Percentiles rank a stretch among this genome's conserved stretches.
Conservation (phyloP, 2,888 invertebrate species). For the Glaucopsyche alexis region DNA sequence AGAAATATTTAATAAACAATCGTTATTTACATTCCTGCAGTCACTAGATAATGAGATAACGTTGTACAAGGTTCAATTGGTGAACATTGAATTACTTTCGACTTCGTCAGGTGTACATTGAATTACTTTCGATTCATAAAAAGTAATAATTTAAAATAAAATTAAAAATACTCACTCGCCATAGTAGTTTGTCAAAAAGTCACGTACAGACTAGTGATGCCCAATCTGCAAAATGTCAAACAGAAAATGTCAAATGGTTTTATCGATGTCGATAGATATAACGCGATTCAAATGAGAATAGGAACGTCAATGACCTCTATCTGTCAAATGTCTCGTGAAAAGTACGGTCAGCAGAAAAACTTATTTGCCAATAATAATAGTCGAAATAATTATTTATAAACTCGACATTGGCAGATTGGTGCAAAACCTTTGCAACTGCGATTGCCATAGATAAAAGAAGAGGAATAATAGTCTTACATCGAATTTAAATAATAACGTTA, state of each 20-base stretch:
- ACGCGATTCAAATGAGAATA: too few relatives aligned
- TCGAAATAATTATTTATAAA: too few relatives aligned
- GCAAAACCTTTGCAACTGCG: too few relatives aligned
- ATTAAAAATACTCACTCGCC: constrained; percentile 56
- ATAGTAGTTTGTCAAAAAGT: constrained; percentile 49
- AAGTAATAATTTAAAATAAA: not conserved
- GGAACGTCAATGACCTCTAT: too few relatives aligned
- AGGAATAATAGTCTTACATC: too few relatives aligned
- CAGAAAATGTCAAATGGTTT: not conserved
- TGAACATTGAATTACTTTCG: not conserved
- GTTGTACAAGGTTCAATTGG: not conserved
- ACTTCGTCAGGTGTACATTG: not conserved
- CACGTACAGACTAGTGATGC: constrained; percentile 45
- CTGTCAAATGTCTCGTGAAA: too few relatives aligned
- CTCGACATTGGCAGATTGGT: too few relatives aligned
- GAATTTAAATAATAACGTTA: too few relatives aligned
- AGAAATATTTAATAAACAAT: constrained; percentile 7
- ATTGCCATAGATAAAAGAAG: too few relatives aligned
- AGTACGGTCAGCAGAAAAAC: too few relatives aligned
- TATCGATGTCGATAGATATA: not conserved
- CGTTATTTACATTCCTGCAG: constrained; percentile 5
- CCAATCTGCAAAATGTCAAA: constrained; percentile 23
- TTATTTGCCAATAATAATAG: too few relatives aligned
- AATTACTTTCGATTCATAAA: constrained; percentile 9
- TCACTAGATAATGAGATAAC: not conserved